phyloP scores from a whole-genome alignment of 1,140 invertebrate species.

The Coelopa frigida region DNA sequence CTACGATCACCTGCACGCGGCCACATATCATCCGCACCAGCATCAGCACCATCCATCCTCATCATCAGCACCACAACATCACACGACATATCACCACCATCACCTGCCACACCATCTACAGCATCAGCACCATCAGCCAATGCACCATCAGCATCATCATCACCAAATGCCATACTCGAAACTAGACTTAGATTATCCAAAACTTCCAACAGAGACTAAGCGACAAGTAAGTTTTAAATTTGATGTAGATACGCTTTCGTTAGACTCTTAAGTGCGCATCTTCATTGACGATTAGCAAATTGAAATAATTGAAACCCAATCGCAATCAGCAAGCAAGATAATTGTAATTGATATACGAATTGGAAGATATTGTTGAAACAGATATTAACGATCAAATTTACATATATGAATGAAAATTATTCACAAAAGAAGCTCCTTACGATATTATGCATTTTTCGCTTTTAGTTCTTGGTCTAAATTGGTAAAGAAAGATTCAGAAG shows the following conservation, averaged over 20 bases:
- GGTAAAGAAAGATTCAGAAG: too few relatives aligned
- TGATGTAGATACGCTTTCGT: conserved; percentile 45
- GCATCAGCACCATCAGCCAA: conserved; percentile 17
- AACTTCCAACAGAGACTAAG: conserved; percentile 45
- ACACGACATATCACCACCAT: conserved; percentile 8
- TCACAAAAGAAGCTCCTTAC: too few relatives aligned
- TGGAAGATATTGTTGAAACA: not conserved
- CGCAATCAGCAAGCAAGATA: not conserved
- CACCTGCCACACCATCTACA: conserved; percentile 14
- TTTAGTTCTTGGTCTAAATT: too few relatives aligned
- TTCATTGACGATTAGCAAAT: not conserved
- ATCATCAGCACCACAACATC: not conserved
- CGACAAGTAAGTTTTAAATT: conserved; percentile 48
- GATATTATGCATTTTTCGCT: too few relatives aligned
- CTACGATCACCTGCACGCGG: conserved; percentile 21
- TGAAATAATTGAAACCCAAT: not conserved
- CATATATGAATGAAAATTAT: too few relatives aligned
- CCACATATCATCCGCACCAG: conserved; percentile 28
- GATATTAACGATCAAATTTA: not conserved
- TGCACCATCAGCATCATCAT: conserved; percentile 31
- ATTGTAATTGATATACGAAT: not conserved
- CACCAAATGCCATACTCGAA: conserved; percentile 43
- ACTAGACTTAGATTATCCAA: conserved; percentile 47
- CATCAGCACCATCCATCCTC: conserved; percentile 17
- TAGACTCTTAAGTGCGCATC: conserved; percentile 36